Conservation (phyloP, 1,140 invertebrate genomes). For the Steinernema khuongi region DNA sequence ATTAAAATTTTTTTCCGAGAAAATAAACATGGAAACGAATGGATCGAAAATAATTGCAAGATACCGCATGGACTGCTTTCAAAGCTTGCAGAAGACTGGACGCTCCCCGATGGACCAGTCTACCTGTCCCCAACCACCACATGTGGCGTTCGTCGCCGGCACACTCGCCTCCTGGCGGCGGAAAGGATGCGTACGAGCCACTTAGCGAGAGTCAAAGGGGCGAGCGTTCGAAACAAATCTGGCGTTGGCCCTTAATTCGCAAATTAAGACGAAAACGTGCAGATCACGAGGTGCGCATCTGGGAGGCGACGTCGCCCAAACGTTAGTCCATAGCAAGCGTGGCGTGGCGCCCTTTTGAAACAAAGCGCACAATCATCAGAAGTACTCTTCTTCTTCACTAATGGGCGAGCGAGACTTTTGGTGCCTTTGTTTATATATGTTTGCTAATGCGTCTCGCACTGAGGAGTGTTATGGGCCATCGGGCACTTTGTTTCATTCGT, state of each 20-base stretch:
- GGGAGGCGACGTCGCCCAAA: not conserved
- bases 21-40: too few species aligned
- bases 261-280: not conserved
- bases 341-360: not conserved
- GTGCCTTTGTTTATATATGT: constrained; percentile 2
- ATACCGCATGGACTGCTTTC: too few species aligned
- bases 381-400: not conserved
- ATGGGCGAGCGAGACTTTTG: not conserved
- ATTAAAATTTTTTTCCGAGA: too few species aligned
- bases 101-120: too few species aligned
- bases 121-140: too few species aligned
- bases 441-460: not conserved
- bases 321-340: not conserved
- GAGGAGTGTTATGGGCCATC: not conserved
- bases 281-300: too few species aligned
- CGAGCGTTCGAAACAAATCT: not conserved
- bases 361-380: not conserved
- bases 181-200: not conserved
- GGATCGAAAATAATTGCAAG: too few species aligned
- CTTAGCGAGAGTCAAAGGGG: not conserved
- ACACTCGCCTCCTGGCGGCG: too few species aligned
- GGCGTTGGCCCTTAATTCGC: not conserved
- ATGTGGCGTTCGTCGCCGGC: too few species aligned
- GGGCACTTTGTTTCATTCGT: not conserved
- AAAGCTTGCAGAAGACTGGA: too few species aligned